Conservation (phyloP, 2,888 invertebrate genomes). For the Phasia obesa region DNA sequence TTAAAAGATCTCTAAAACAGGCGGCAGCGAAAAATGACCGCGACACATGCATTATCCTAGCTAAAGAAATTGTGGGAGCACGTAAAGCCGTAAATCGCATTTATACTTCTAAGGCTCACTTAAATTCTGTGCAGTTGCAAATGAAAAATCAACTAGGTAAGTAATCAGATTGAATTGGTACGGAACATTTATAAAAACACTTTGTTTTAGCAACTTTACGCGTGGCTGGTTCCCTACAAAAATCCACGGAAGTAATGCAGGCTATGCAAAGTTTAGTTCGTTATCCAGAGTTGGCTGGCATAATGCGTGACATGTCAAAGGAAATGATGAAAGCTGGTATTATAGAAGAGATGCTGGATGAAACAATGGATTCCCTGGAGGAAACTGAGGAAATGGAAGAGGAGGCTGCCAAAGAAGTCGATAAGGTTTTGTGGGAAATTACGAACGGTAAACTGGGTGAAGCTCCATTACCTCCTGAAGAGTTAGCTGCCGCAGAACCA, state of each 20-base stretch:
- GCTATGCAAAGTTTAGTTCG: constrained; percentile 96
- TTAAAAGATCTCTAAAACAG: constrained; percentile 95
- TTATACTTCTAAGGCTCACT: constrained; percentile 97
- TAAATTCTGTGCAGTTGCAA: constrained; percentile 97
- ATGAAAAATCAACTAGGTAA: constrained; percentile 98
- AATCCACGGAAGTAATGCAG: constrained; percentile 99
- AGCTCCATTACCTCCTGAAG: constrained; percentile 91
- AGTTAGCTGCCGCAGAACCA: constrained; percentile 84
- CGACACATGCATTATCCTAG: constrained; percentile 95
- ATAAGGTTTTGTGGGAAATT: constrained; percentile 95
- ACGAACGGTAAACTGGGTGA: constrained; percentile 96
- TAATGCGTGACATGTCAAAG: constrained; percentile 98
- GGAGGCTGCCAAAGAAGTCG: constrained; percentile 96
- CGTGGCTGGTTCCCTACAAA: constrained; percentile 95
- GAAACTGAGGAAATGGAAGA: constrained; percentile 98
- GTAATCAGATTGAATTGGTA: constrained; percentile 64
- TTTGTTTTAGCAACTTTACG: constrained; percentile 90
- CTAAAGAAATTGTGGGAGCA: constrained; percentile 95
- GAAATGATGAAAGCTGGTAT: constrained; percentile 99
- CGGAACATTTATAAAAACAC: not conserved
- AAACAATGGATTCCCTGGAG: constrained; percentile 96
- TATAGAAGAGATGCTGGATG: constrained; percentile 99
- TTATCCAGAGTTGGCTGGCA: constrained; percentile 95
- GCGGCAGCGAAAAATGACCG: constrained; percentile 97
- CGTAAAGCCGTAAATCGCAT: constrained; percentile 95